Percentiles rank a stretch among this genome's conserved stretches.
These are phyloP conservation scores for Chrysopilus asiliformis DNA, from an alignment of 2,888 invertebrate species.

Conservation along the genomic window DNA sequence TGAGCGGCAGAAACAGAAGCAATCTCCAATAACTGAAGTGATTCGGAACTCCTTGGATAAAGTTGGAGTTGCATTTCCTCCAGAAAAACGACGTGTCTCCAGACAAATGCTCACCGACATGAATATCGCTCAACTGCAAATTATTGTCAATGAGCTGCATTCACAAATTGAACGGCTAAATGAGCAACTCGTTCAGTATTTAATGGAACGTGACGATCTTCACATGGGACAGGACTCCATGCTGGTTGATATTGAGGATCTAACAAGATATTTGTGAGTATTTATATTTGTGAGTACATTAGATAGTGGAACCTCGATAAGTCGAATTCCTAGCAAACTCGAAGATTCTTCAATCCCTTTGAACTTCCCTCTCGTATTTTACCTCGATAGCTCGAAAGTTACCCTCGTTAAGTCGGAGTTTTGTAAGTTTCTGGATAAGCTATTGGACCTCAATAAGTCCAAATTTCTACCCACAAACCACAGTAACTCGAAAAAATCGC, in stretches of 20 bases:
- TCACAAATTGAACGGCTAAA: constrained; percentile 87
- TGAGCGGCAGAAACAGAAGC: constrained; percentile 54
- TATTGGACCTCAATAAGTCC: no score
- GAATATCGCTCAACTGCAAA: constrained; percentile 83
- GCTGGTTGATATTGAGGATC: constrained; percentile 93
- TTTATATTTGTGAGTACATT: neutral
- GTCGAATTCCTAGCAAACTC: neutral
- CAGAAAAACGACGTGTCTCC: constrained; percentile 69
- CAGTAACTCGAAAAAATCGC: no score
- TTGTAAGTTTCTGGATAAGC: no score
- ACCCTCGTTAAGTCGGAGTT: no score
- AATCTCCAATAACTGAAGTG: constrained; percentile 77
- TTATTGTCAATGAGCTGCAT: constrained; percentile 88
- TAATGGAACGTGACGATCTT: constrained; percentile 87
- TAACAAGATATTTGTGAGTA: constrained; percentile 74
- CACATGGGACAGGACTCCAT: constrained; percentile 98
- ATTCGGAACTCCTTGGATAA: constrained; percentile 65
- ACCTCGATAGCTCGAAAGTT: no score
- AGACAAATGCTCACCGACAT: constrained; percentile 79
- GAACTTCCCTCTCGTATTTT: no score
- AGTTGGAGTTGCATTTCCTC: constrained; percentile 70
- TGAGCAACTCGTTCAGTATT: constrained; percentile 73
- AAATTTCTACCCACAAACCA: no score
- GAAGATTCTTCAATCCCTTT: neutral
- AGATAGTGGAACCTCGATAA: neutral